A percentile compares a stretch with the other conserved stretches of the same genome.
These are phyloP conservation scores for Zalophus californianus DNA, from an alignment of 2,797 vertebrate species.

Conservation along the genomic window DNA sequence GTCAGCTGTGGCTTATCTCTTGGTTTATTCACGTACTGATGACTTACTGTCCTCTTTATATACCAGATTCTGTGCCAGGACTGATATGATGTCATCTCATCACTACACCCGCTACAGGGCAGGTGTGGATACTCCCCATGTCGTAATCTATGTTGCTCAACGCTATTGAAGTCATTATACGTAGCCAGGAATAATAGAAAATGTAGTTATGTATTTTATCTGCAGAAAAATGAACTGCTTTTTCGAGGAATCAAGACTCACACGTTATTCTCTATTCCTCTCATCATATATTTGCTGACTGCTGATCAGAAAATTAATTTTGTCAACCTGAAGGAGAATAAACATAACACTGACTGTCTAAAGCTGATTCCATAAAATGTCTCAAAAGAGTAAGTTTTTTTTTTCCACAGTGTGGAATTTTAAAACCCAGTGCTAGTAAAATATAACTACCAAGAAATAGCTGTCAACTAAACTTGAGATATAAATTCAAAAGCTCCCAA, in stretches of 20 bases:
- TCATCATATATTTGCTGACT: not conserved
- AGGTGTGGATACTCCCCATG: not conserved
- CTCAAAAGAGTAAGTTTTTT: not conserved
- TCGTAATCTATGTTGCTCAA: not conserved
- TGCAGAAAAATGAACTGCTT: not conserved
- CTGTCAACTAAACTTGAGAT: not conserved
- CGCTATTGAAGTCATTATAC: not conserved
- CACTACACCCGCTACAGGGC: not conserved
- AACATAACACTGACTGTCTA: not conserved
- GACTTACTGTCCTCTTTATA: not conserved
- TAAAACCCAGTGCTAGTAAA: not conserved
- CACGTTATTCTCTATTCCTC: not conserved
- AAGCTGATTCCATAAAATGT: not conserved
- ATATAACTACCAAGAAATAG: not conserved
- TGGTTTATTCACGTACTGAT: not conserved
- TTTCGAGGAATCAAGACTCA: not conserved
- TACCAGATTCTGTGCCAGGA: not conserved
- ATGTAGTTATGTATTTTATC: not conserved
- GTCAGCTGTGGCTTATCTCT: not conserved
- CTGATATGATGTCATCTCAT: not conserved
- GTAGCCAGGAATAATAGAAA: not conserved
- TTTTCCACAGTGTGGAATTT: not conserved
- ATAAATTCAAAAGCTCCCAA: conserved; percentile 15
- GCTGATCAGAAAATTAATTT: conserved; percentile 24
- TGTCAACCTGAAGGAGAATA: not conserved